Evolutionary conservation across 2,888 invertebrate genomes (phyloP).

Genomic region (Myopa testacea): DNA sequence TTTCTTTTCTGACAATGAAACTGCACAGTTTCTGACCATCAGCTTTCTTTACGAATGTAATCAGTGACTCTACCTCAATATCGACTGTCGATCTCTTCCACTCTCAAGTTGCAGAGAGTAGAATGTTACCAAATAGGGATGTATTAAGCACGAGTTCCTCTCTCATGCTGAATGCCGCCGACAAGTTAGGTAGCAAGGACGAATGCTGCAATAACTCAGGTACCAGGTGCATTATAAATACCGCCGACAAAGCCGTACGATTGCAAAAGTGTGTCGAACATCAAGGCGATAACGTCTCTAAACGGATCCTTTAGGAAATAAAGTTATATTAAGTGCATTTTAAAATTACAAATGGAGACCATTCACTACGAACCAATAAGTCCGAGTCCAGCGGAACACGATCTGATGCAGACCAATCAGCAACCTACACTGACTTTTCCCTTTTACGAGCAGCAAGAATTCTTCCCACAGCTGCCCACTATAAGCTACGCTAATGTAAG

Average conservation of each 20-base stretch:
- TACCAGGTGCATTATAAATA: background rate
- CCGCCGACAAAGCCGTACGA: background rate
- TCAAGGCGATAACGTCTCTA: background rate
- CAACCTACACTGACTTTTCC: background rate
- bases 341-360: background rate
- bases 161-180: no score
- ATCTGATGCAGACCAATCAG: background rate
- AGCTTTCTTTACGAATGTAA: no score
- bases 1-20: no score
- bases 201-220: no score
- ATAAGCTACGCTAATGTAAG: conserved; percentile 5
- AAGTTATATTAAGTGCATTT: background rate
- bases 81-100: no score
- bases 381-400: background rate
- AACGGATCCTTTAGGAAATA: background rate
- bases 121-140: no score
- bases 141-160: no score
- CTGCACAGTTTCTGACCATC: no score
- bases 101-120: no score
- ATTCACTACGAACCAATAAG: background rate
- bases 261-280: background rate
- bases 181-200: no score
- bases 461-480: background rate
- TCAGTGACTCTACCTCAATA: no score
- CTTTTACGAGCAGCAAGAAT: background rate